A percentile compares a stretch with the other conserved stretches of the same genome.
Evolutionary conservation across 2,113 vertebrate species (phyloP).

Genomic region (Octodon degus): DNA sequence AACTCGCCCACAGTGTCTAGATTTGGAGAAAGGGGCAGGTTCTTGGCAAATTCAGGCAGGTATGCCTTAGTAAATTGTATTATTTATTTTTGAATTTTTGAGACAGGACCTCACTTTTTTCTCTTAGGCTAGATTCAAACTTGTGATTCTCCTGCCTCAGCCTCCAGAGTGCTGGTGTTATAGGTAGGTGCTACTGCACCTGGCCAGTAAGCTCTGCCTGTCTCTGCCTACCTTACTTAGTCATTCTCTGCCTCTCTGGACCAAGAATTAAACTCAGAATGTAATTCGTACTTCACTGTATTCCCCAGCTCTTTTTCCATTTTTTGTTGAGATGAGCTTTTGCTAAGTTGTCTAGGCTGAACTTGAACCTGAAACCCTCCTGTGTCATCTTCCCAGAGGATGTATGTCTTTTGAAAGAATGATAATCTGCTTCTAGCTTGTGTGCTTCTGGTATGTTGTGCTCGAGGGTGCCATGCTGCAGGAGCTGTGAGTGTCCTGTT

Average conservation of each 20-base stretch:
- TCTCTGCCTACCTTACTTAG: neutral
- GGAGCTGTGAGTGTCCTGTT: neutral
- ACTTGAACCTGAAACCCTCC: neutral
- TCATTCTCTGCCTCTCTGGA: neutral
- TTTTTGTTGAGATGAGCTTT: neutral
- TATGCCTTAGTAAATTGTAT: neutral
- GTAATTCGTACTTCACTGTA: neutral
- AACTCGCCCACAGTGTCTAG: fast-evolving
- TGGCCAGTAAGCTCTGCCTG: neutral
- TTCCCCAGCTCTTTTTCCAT: neutral
- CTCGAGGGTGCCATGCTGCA: fast-evolving
- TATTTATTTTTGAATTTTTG: neutral
- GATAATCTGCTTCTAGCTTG: neutral
- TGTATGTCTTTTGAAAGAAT: neutral
- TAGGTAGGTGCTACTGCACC: neutral
- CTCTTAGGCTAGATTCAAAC: neutral
- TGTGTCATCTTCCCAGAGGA: neutral
- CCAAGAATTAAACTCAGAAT: neutral
- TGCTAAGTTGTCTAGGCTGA: neutral
- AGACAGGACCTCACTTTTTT: neutral
- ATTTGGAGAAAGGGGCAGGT: neutral
- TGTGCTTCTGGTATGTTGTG: fast-evolving
- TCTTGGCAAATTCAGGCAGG: neutral
- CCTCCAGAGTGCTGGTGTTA: neutral
- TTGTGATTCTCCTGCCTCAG: neutral